Base-by-base conservation (phyloP, 1,140 invertebrate species). In the Vollenhovia emeryi region DNA sequence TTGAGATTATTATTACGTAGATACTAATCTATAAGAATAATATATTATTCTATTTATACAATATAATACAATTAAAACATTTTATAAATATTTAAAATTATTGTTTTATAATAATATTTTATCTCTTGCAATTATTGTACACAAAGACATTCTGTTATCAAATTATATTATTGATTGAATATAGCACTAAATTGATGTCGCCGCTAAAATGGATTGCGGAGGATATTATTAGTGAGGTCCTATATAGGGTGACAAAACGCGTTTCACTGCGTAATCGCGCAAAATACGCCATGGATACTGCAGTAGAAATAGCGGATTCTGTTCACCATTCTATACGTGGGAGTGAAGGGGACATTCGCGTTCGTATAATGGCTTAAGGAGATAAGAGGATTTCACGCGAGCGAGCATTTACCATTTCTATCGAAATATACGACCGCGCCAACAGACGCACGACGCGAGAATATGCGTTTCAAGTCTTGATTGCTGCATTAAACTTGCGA, bases 371-470 rank as follows among this genome's bases (percentile, higher is more conserved):
- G 24, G 60, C 52, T 85, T 76, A 84, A 87, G 64, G 45, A 87
- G 71, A 87, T 87, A 87, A 87, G 86, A 78, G 74, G 83, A 85
- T 87, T 87, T 85, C 36, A 24, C 30, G 30, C 30, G 27, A 57
- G 43, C 21, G 69, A 68, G 60, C 60, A 57, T 83, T 86, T 82
- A 83, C 57, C 85, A 66, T 43, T 76, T 84, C 48, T 45, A 24
- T 40, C 62, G 52, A 48, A 84, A 84, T 84, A 66, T 55, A 62
- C 59, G 78, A 84, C 48, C 13, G 30, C 15, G 24, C 24, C 4
- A 27, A 7, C n/a, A 62, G 55, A 50, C 52, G 59, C 52, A 60
- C 50, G 7, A 33, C 36, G 43, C 21, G 33, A 36, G 27, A 68
- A 69, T 75, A 76, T 40, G 45, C 50, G 36, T 33, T 43, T 27